Conservation (phyloP, 2,113 vertebrate species). For the Alligator mississippiensis region DNA sequence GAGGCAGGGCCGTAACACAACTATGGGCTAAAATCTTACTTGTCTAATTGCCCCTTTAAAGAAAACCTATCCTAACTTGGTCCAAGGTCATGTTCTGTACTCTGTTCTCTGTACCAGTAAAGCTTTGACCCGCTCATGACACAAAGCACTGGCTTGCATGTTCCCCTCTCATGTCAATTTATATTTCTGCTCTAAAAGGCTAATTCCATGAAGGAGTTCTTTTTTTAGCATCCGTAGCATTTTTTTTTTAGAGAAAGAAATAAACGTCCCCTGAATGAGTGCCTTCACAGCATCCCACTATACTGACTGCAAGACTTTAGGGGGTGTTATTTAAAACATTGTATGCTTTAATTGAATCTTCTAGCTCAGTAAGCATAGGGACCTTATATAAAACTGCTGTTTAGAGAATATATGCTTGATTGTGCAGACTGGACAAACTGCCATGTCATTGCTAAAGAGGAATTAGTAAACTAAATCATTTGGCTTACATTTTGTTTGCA, state of each 20-base stretch:
- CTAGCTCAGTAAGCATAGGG: background rate
- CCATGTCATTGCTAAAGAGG: background rate
- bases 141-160: background rate
- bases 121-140: background rate
- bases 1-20: background rate
- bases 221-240: background rate
- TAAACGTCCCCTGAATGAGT: background rate
- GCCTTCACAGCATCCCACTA: background rate
- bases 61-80: background rate
- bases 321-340: constrained; percentile 2
- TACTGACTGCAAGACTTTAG: background rate
- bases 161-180: background rate
- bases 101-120: background rate
- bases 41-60: background rate
- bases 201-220: background rate
- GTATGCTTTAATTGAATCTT: constrained; percentile 11
- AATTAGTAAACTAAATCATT: background rate
- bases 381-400: constrained; percentile 10
- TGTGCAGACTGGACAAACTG: background rate
- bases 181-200: constrained; percentile 26
- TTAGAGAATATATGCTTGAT: constrained; percentile 13
- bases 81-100: background rate
- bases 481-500: background rate
- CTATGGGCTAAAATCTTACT: background rate
- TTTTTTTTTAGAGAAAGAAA: background rate